These are phyloP conservation scores for Lophura swinhoii DNA, from an alignment of 2,797 vertebrate species.

Conservation along the genomic window DNA sequence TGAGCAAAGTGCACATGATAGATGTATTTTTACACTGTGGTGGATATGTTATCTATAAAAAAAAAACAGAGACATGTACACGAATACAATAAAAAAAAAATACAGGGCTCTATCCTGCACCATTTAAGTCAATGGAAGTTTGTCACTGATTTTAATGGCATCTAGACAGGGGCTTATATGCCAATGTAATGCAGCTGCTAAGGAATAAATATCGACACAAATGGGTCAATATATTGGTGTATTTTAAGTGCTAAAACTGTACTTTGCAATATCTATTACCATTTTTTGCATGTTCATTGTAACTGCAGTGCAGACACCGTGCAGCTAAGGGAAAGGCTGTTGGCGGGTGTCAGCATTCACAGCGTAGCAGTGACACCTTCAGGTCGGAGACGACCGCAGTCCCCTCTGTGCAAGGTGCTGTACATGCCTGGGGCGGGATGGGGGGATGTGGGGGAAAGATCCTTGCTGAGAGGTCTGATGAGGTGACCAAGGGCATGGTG, in stretches of 20 bases:
- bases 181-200: slow-evolving; percentile 9
- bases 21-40: slow-evolving; percentile 12
- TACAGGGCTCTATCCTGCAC: slow-evolving; percentile 29
- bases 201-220: slow-evolving; percentile 51
- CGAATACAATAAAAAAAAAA: slow-evolving; percentile 49
- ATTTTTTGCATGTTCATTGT: slow-evolving; percentile 2
- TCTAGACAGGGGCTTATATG: neutral
- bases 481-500: neutral
- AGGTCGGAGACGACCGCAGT: slow-evolving; percentile 32
- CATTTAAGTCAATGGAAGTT: slow-evolving; percentile 35
- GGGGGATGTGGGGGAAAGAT: neutral
- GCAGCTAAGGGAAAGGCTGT: neutral
- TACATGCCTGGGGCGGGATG: neutral
- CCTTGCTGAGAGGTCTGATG: neutral
- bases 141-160: slow-evolving; percentile 56
- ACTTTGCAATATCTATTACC: neutral
- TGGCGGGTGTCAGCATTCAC: slow-evolving; percentile 35
- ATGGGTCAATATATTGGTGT: slow-evolving; percentile 57
- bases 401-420: neutral
- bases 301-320: slow-evolving; percentile 25
- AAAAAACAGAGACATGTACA: neutral
- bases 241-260: slow-evolving; percentile 55
- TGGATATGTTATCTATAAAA: slow-evolving; percentile 25
- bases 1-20: slow-evolving; percentile 35
- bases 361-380: slow-evolving; percentile 61